Conservation (phyloP, 2,888 invertebrate species). For the Notodonta dromedarius region DNA sequence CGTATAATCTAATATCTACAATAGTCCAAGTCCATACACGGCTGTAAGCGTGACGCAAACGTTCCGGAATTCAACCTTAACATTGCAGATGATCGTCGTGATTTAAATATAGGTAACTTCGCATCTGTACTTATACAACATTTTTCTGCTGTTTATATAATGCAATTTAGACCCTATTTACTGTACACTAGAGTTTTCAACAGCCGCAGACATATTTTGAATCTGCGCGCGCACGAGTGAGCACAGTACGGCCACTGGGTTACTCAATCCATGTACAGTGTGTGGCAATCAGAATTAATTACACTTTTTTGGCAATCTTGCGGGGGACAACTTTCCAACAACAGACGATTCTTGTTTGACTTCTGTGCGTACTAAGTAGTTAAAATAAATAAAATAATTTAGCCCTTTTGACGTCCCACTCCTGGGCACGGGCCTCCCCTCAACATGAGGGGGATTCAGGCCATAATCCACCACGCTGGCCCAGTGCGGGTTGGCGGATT, state of each 20-base stretch:
- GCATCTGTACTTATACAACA: constrained; percentile 55
- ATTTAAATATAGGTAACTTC: constrained; percentile 75
- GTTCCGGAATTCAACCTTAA: constrained; percentile 80
- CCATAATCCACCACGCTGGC: too few species aligned
- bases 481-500: too few species aligned
- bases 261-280: constrained; percentile 49
- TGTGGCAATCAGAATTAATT: constrained; percentile 41
- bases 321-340: constrained; percentile 42
- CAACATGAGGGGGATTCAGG: too few species aligned
- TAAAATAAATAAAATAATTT: too few species aligned
- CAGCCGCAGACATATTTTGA: constrained; percentile 11
- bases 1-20: too few species aligned
- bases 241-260: constrained; percentile 36
- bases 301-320: constrained; percentile 36
- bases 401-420: too few species aligned
- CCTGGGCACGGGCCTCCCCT: too few species aligned
- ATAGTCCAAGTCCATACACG: constrained; percentile 43
- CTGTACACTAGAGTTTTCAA: constrained; percentile 24
- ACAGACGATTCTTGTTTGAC: too few species aligned
- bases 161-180: constrained; percentile 44
- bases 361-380: too few species aligned
- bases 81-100: constrained; percentile 75
- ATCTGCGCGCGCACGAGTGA: constrained; percentile 13
- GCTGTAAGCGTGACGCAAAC: constrained; percentile 64
- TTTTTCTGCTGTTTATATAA: constrained; percentile 49